phyloP scores from a whole-genome alignment of 1,140 invertebrate genomes.

The Lordiphosa clarofinis region DNA sequence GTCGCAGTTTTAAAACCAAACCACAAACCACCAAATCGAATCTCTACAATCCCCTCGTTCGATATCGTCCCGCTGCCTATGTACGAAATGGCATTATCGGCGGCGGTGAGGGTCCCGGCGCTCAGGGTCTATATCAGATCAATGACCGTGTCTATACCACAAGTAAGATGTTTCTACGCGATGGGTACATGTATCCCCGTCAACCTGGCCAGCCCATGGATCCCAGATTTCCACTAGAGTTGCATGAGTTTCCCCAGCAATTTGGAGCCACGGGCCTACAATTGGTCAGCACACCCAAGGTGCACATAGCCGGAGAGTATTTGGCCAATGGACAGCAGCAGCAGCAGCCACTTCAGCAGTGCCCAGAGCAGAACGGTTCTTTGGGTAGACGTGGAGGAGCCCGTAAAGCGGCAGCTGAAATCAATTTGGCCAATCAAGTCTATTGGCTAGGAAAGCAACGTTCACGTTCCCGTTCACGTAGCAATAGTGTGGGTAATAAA shows the following conservation, averaged over 20 bases:
- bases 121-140: slow-evolving; percentile 71
- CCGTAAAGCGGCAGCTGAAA: slow-evolving; percentile 64
- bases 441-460: slow-evolving; percentile 72
- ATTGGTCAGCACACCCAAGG: slow-evolving; percentile 67
- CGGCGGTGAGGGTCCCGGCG: slow-evolving; percentile 59
- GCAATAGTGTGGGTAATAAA: slow-evolving; percentile 69
- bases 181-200: slow-evolving; percentile 76
- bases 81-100: slow-evolving; percentile 75
- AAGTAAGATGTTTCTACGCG: slow-evolving; percentile 74
- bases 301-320: slow-evolving; percentile 75
- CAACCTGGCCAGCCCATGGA: slow-evolving; percentile 75
- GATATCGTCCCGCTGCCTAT: slow-evolving; percentile 66
- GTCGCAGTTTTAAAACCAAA: slow-evolving; percentile 74
- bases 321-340: slow-evolving; percentile 40
- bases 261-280: slow-evolving; percentile 69
- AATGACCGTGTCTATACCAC: slow-evolving; percentile 74
- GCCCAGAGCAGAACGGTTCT: slow-evolving; percentile 22
- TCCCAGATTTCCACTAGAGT: slow-evolving; percentile 68
- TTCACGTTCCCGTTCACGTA: slow-evolving; percentile 62
- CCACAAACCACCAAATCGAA: slow-evolving; percentile 49
- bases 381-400: slow-evolving; percentile 40
- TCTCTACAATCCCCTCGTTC: slow-evolving; percentile 60
- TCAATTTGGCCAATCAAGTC: slow-evolving; percentile 73
- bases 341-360: slow-evolving; percentile 28
- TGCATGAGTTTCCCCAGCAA: slow-evolving; percentile 72